Evolutionary conservation across 2,113 vertebrate species (phyloP).

Genomic region (Edolisoma coerulescens): DNA sequence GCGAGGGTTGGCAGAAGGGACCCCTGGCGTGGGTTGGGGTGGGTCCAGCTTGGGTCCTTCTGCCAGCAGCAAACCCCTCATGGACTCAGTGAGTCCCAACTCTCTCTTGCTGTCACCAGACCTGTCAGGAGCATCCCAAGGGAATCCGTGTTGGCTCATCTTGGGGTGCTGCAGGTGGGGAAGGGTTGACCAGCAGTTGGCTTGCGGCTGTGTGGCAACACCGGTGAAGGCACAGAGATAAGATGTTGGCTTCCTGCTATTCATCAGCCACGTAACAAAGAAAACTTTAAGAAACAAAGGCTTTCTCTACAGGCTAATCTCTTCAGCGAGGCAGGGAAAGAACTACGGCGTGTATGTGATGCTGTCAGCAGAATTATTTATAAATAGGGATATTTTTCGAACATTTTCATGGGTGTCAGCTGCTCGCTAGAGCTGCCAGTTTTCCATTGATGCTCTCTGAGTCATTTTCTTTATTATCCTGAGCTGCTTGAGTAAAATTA

Average conservation of each 20-base stretch:
- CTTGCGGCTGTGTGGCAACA: neutral
- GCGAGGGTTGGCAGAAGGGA: neutral
- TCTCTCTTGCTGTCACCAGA: neutral
- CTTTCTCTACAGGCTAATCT: conserved; percentile 18
- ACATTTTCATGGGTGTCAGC: conserved; percentile 64
- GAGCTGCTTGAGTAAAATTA: conserved; percentile 42
- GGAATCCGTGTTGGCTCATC: fast-evolving
- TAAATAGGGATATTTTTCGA: conserved; percentile 51
- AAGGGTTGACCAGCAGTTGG: neutral
- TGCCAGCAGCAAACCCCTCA: neutral
- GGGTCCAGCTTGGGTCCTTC: neutral
- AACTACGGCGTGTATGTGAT: neutral
- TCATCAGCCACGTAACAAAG: neutral
- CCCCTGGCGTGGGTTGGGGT: neutral
- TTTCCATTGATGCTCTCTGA: conserved; percentile 54
- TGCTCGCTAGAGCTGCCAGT: conserved; percentile 52
- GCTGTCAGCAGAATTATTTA: conserved; percentile 53
- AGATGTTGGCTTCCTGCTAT: conserved; percentile 13
- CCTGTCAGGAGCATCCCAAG: fast-evolving
- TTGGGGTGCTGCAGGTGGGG: neutral
- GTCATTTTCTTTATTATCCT: conserved; percentile 56
- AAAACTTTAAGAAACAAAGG: conserved; percentile 36
- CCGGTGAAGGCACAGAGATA: neutral
- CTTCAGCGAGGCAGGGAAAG: neutral
- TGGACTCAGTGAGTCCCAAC: neutral